Base-by-base conservation (phyloP, 1,140 invertebrate species). In the Drosophila bocqueti region DNA sequence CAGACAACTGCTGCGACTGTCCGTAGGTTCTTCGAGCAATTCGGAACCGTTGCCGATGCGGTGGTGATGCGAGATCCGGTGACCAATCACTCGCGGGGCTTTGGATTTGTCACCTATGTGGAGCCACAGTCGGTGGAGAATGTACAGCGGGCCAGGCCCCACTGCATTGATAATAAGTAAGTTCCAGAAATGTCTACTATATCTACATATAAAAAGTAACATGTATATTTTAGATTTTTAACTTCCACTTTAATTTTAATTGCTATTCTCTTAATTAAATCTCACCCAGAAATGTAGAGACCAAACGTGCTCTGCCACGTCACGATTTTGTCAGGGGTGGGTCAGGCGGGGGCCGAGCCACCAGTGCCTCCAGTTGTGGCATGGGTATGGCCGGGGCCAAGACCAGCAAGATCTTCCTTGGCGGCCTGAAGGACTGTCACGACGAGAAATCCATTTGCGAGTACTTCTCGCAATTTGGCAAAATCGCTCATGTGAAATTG, bases 231-330 rank as follows among this genome's bases (percentile, higher is more conserved):
- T 36, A 36, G 10, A 36, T 11, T 36, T 36, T 1, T 36, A 34
- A 11, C 10, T 11, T 1, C 1, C 2, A n/a, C 1, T 34, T 34
- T 34, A 21, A 36, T 36, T 15, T 0, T 5, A 50, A 11, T 26
- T 21, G 11, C 0, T 59, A 34, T 13, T 2, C n/a, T n/a, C 16
- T 36, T 4, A n/a, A 6, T 9, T n/a, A 26, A 42, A 11, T 60
- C 55, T 43, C 26, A 43, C 36, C 21, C 42, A 95, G 98, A 75
- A 96, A 98, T 63, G 98, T 99, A 1, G 99, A 99, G 93, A 97
- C 98, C 0, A 99, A 99, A 92, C 94, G 98, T 82, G 99, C 99
- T 9, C 97, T 99, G 46, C 99, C 99, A 3, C 95, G 98, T 90
- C 95, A 98, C 94, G 97, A 99, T 91, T 97, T 97, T 83, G 96